phyloP scores from a whole-genome alignment of 2,888 invertebrate genomes.

The Tortrix viridana region DNA sequence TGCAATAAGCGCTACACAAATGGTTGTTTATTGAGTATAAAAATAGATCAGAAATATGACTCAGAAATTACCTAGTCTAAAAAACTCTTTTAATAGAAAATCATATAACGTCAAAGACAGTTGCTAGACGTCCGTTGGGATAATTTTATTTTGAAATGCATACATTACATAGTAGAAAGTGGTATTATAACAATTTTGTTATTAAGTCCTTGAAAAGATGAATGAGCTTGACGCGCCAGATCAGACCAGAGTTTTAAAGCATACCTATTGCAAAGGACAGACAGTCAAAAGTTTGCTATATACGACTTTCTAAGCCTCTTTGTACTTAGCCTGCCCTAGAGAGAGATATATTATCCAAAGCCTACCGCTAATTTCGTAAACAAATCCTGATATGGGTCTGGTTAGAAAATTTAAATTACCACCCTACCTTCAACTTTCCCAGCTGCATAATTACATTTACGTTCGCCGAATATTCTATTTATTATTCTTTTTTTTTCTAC shows the following conservation, averaged over 20 bases:
- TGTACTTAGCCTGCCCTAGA: constrained; percentile 8
- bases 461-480: constrained; percentile 11
- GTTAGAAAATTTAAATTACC: constrained; percentile 34
- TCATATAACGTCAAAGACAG: background rate
- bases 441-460: constrained; percentile 18
- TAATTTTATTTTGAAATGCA: background rate
- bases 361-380: constrained; percentile 32
- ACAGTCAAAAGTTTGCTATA: background rate
- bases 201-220: background rate
- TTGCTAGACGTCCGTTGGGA: background rate
- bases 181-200: background rate
- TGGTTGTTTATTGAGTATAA: too few species aligned
- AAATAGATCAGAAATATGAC: too few species aligned
- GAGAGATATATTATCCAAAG: constrained; percentile 26
- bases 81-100: background rate
- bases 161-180: background rate
- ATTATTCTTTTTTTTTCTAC: too few species aligned
- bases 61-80: background rate
- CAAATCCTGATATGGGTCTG: constrained; percentile 34
- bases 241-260: constrained; percentile 1
- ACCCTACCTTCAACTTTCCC: constrained; percentile 11
- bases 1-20: too few species aligned
- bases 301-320: constrained; percentile 15
- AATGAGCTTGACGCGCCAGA: constrained; percentile 27
- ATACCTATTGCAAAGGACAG: constrained; percentile 1